phyloP scores from a whole-genome alignment of 1,140 invertebrate species.

The Lethrus apterus region DNA sequence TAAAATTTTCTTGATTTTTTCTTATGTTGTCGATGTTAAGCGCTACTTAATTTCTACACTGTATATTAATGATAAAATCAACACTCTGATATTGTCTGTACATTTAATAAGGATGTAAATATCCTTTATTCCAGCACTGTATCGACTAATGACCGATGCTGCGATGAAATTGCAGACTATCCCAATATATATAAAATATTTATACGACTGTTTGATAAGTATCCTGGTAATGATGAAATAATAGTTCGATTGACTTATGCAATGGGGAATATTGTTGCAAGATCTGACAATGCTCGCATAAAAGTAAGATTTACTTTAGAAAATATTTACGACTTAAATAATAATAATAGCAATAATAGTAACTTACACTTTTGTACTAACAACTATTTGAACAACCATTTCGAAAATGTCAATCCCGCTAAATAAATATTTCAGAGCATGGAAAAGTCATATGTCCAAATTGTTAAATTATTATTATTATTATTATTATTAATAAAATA shows the following conservation, averaged over 20 bases:
- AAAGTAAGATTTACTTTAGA: conserved; percentile 27
- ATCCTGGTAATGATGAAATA: conserved; percentile 54
- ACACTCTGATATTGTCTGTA: no score
- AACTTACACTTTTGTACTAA: no score
- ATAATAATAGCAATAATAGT: no score
- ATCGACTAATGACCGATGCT: conserved; percentile 67
- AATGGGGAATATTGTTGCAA: conserved; percentile 59
- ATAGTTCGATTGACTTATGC: conserved; percentile 58
- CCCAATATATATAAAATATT: conserved; percentile 46
- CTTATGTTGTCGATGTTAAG: no score
- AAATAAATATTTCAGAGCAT: no score
- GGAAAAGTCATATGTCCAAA: no score
- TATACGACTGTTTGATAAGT: conserved; percentile 50
- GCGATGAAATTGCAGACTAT: conserved; percentile 52
- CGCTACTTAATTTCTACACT: no score
- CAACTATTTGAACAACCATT: conserved; percentile 13
- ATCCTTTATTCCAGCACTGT: conserved; percentile 57
- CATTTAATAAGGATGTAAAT: neutral
- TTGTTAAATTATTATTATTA: no score
- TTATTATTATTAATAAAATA: no score
- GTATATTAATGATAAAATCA: no score
- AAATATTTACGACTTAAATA: neutral
- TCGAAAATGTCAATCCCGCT: no score
- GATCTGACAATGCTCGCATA: conserved; percentile 37
- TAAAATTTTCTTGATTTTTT: no score